These are phyloP conservation scores for Otus sunia DNA, from an alignment of 2,113 vertebrate species.

Conservation along the genomic window DNA sequence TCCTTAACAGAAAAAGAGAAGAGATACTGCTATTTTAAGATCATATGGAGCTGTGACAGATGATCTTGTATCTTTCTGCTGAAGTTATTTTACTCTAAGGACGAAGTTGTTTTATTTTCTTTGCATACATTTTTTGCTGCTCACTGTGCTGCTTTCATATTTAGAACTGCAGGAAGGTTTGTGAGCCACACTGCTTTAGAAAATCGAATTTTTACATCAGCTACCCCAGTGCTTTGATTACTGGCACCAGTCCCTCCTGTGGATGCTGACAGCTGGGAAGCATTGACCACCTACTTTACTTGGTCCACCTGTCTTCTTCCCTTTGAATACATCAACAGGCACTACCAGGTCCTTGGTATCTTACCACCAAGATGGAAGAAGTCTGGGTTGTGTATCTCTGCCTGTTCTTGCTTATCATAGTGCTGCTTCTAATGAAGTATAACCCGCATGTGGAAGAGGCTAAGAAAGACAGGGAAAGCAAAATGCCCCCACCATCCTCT, in stretches of 20 bases:
- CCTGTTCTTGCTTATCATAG: slow-evolving; percentile 20
- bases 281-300: not conserved
- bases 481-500: not conserved
- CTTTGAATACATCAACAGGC: not conserved
- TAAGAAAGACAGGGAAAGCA: not conserved
- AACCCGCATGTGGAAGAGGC: slow-evolving; percentile 5
- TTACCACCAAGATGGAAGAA: slow-evolving; percentile 42
- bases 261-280: not conserved
- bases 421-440: slow-evolving; percentile 49
- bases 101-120: not conserved
- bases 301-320: not conserved
- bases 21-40: not conserved
- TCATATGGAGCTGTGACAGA: not conserved
- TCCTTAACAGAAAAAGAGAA: not conserved
- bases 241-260: not conserved
- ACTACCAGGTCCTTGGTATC: not conserved
- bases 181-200: not conserved
- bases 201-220: not conserved
- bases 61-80: not conserved
- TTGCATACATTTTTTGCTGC: not conserved
- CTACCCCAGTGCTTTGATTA: not conserved
- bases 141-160: not conserved
- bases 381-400: slow-evolving; percentile 63
- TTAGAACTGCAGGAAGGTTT: not conserved
- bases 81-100: not conserved